phyloP scores from a whole-genome alignment of 2,888 invertebrate species.

The Nebria brevicollis region DNA sequence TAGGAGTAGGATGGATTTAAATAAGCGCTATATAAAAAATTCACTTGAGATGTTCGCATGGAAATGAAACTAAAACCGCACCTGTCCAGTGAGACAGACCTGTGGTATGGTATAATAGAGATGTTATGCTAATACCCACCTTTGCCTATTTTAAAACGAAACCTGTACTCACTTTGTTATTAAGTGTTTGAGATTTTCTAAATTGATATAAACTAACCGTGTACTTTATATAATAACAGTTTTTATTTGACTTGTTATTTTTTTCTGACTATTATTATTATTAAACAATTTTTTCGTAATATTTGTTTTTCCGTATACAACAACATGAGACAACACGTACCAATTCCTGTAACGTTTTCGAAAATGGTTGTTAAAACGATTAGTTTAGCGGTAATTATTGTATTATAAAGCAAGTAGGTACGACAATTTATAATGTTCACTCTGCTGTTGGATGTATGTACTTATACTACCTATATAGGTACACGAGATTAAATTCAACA shows the following conservation, averaged over 20 bases:
- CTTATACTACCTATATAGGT: too few relatives aligned
- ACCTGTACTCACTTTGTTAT: constrained; percentile 53
- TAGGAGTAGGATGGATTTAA: too few relatives aligned
- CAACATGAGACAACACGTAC: neutral
- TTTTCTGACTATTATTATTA: constrained; percentile 24
- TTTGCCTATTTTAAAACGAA: constrained; percentile 40
- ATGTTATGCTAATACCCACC: constrained; percentile 55
- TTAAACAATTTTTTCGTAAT: neutral
- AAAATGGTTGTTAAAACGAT: neutral
- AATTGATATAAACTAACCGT: constrained; percentile 60
- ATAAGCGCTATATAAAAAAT: too few relatives aligned
- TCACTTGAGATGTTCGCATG: too few relatives aligned
- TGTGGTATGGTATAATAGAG: constrained; percentile 52
- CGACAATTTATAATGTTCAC: neutral
- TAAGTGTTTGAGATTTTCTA: constrained; percentile 58
- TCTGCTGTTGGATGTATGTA: neutral
- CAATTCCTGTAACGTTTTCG: neutral
- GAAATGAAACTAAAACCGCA: constrained; percentile 11
- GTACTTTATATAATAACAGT: constrained; percentile 57
- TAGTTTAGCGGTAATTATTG: neutral
- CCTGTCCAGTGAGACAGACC: constrained; percentile 51
- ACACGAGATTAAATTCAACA: neutral
- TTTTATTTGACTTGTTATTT: constrained; percentile 50
- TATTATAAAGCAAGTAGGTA: neutral
- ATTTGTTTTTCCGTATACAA: neutral